Conservation (phyloP, 1,140 invertebrate species). For the Leptopilina boulardi region DNA sequence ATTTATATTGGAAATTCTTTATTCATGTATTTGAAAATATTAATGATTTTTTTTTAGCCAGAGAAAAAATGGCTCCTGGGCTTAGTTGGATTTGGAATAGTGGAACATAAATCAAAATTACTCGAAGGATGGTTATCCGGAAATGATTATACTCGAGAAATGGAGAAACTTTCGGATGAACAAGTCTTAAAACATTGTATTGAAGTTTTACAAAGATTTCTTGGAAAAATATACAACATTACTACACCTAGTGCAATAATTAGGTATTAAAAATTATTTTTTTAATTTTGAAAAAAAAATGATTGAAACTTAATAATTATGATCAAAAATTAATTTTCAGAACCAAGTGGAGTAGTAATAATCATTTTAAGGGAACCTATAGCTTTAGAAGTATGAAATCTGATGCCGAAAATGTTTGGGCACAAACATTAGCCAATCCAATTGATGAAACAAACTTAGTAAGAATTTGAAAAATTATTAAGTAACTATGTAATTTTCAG, state of each 20-base stretch:
- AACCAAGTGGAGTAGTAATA: background rate
- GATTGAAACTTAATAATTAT: conserved; percentile 48
- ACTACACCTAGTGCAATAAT: conserved; percentile 68
- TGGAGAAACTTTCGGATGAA: conserved; percentile 76
- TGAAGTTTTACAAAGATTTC: conserved; percentile 72
- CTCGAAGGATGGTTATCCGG: conserved; percentile 80
- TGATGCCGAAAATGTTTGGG: background rate
- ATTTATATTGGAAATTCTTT: no score
- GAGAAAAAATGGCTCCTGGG: conserved; percentile 78
- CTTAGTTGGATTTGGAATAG: conserved; percentile 80
- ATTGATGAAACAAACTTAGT: background rate
- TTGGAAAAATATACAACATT: conserved; percentile 72
- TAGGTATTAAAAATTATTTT: conserved; percentile 55
- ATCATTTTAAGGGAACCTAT: background rate
- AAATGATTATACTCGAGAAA: conserved; percentile 73
- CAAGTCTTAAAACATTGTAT: conserved; percentile 70
- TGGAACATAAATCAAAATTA: conserved; percentile 81
- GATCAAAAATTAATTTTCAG: background rate
- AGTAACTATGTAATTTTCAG: background rate
- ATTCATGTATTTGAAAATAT: conserved; percentile 14
- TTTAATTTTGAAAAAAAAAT: background rate
- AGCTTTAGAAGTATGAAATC: conserved; percentile 1
- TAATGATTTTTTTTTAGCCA: conserved; percentile 2
- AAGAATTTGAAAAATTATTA: background rate
- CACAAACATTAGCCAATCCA: background rate